phyloP scores from a whole-genome alignment of 2,888 invertebrate species.

The Diarsia brunnea region DNA sequence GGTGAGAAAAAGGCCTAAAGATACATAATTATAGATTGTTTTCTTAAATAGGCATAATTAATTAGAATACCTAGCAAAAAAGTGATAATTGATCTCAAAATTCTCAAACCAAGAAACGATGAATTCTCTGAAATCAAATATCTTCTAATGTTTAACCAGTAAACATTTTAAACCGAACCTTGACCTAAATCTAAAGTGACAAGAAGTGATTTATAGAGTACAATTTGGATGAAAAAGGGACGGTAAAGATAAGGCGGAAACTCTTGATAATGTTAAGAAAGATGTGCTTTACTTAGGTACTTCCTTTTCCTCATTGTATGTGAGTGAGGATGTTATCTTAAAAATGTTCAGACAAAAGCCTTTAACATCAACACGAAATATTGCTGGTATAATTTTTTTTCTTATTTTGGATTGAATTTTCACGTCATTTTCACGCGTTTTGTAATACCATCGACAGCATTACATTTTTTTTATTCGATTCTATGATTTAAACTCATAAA shows the following conservation, averaged over 20 bases:
- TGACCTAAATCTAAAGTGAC: slow-evolving; percentile 28
- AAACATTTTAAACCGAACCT: slow-evolving; percentile 9
- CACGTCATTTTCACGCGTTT: neutral
- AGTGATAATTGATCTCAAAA: no score
- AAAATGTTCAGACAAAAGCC: neutral
- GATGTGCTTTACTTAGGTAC: neutral
- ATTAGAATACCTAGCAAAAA: neutral
- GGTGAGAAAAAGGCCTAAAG: no score
- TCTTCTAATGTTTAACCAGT: slow-evolving; percentile 11
- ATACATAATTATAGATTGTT: no score
- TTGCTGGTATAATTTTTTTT: neutral
- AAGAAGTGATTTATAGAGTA: slow-evolving; percentile 39
- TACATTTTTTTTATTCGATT: neutral
- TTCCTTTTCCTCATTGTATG: slow-evolving; percentile 7
- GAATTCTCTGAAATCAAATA: neutral
- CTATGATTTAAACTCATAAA: neutral
- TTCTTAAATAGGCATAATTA: neutral
- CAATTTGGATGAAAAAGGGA: slow-evolving; percentile 27
- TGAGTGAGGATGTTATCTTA: neutral
- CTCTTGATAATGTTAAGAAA: slow-evolving; percentile 44
- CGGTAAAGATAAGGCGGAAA: slow-evolving; percentile 24
- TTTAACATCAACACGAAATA: neutral
- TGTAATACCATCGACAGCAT: neutral
- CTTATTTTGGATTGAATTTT: neutral
- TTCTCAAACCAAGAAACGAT: neutral